Evolutionary conservation across 2,113 vertebrate genomes (phyloP), one percentile per base, ranked within the genome.

Genomic region (Hippopotamus amphibius): DNA sequence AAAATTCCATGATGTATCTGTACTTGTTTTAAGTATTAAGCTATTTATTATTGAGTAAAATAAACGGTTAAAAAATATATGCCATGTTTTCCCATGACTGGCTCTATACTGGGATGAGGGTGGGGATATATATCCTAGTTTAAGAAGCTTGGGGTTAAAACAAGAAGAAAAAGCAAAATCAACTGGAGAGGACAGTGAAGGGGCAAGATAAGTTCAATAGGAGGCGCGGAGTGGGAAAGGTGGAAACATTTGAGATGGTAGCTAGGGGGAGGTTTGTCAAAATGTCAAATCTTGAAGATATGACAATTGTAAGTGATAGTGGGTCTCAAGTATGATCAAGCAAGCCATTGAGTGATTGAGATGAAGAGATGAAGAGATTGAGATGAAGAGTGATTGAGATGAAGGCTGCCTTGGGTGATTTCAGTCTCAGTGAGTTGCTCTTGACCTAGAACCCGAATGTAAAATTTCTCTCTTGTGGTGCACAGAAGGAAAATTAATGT

Each of bases 401-500:
- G 1, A 72, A 88, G 37, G 9, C 33, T 66, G 21, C 15, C 48
- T 79, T 59, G 48, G 7, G 6, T 83, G 24, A 81, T 50, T 88
- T 59, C 37, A 37, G 1, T 71, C 59, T 92, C 12, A 17, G 2
- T 24, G 63, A 89, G 57, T 72, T 81, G 19, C 30, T 80, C 53
- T 66, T 84, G 43, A 89, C 69, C 80, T 87, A 84, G n/a, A 80
- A 69, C 14, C 61, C 41, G 30, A 88, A 79, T 65, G n/a, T 14
- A n/a, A 74, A 88, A 63, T 82, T 90, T 93, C 26, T 94, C 48
- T 96, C 37, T 92, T 50, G 9, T 88, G 84, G 15, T 53, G 2
- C 80, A 90, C 16, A 71, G 83, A 96, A 71, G 74, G 93, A 86
- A 89, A 83, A 97, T 57, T 77, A 77, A 76, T 95, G 86, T 93